Evolutionary conservation across 2,888 invertebrate species (phyloP).

Genomic region (Pediacus dermestoides): DNA sequence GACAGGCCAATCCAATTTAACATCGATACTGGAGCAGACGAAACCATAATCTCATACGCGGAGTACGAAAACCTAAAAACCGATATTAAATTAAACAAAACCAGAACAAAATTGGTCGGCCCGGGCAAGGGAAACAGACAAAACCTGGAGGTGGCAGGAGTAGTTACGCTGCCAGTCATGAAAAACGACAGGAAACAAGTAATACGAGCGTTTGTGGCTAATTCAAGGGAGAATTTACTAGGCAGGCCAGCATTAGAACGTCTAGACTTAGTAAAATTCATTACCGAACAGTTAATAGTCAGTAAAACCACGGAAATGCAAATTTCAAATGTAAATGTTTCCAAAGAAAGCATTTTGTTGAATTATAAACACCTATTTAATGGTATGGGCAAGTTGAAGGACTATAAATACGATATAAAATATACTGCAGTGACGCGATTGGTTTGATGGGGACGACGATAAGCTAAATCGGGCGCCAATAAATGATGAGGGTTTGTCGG

Average conservation of each 20-base stretch:
- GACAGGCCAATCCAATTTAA: slow-evolving; percentile 11
- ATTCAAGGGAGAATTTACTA: slow-evolving; percentile 16
- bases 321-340: too few species aligned
- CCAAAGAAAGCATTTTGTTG: too few species aligned
- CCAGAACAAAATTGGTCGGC: too few species aligned
- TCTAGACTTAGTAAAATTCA: slow-evolving; percentile 15
- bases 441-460: too few species aligned
- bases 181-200: slow-evolving; percentile 1
- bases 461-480: too few species aligned
- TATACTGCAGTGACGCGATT: too few species aligned
- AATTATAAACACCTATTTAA: slow-evolving; percentile 18
- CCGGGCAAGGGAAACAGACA: slow-evolving; percentile 8
- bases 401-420: slow-evolving; percentile 27
- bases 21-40: slow-evolving; percentile 17
- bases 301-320: too few species aligned
- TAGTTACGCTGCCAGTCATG: slow-evolving; percentile 1
- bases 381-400: slow-evolving; percentile 24
- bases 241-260: slow-evolving; percentile 20
- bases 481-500: too few species aligned
- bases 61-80: slow-evolving; percentile 12
- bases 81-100: too few species aligned
- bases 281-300: slow-evolving; percentile 7
- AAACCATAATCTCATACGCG: slow-evolving; percentile 10
- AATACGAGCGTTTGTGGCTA: slow-evolving; percentile 11
- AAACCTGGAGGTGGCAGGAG: slow-evolving; percentile 5